Evolutionary conservation across 2,888 invertebrate species (phyloP), one percentile per base, ranked within the genome.

Genomic region (Lottia gigantea): DNA sequence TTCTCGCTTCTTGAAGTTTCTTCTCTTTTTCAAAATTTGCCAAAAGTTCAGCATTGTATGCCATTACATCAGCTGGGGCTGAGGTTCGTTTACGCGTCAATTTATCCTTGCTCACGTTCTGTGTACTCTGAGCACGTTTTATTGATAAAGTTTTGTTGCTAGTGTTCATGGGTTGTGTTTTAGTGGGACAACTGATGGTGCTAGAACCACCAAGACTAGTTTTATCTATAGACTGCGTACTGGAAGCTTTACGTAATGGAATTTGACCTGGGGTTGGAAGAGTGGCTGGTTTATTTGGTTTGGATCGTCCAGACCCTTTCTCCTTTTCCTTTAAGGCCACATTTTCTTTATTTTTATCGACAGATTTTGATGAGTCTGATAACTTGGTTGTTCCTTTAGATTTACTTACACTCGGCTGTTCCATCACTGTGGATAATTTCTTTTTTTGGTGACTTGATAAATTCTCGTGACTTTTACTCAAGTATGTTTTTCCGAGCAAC

Each of bases 11-110:
- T 67, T 88, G 80, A 31, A 76, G 78, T 71, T 83, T 85, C 74
- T 89, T 89, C 70, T 89, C 89, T 71, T 87, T 88, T 71, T 89
- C 88, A 80, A 89, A 87, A 68, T 84, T 88, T 40, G 88, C 88
- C 66, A 88, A 77, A 40, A 88, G 80, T 75, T 87, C 88, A 7
- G 87, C 88, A 79, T 88, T 88, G 73, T 87, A 87, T 7, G 87
- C 86, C 86, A 88, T 86, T 23, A 86, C 85, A 73, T 85, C 86
- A 3, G 83, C 82, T 1, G 87, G 85, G 16, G 85, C 83, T 15
- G 87, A 86, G 0, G 82, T 82, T n/a, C 86, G 75, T 70, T 85
- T 84, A 66, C 81, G 78, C 47, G 78, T 73, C 19, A 78, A 71
- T 69, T 83, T 83, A 62, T 83, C 83, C 74, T 84, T 83, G 66